Base-by-base conservation (phyloP, 2,113 vertebrate species). In the Labeo rohita region DNA sequence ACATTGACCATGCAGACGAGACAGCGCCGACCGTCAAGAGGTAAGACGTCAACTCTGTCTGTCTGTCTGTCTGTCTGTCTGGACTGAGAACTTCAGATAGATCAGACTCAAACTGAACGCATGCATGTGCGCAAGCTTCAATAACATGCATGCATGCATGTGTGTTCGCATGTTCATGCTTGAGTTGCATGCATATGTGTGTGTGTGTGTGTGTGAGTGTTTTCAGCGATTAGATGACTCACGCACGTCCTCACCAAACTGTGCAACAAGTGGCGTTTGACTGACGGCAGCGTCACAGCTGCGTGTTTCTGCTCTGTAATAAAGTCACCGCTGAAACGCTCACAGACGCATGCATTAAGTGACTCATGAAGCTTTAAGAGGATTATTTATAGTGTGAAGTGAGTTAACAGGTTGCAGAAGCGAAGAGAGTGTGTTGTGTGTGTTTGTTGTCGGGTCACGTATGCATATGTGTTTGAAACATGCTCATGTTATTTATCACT, bases 1-100 rank as follows among this genome's bases (percentile, higher is more conserved):
- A 98, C 97, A 13, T 96, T 99, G 94, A 98, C 97, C 63, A 96
- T 98, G 95, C 97, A 98, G 94, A 98, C 96, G 89, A 98, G 97
- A 95, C 95, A 96, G 95, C 97, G 97, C 93, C 89, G 97, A 95
- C 95, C 94, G 66, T 99, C 97, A 63, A 98, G 95, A 95, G 97
- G 97, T 98, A 97, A 97, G 96, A 93, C 52, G 84, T 52, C 75
- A 83, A 83, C 11, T 34, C 76, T 56, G 15, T 82, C 47, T 15
- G 12, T 61, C 50, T 56, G 15, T 82, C 47, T 15, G 12, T 61
- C 50, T 28, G 45, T 76, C 45, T 52, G 74, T 49, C 73, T 72
- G 18, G 16, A 54, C 78, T 2, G 59, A 34, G 61, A 82, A 36
- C 63, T 82, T 36, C 39, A 84, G 11, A 15, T 54, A 59, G 56